Conservation (phyloP, 1,140 invertebrate species). For the Meloidogyne hapla region DNA sequence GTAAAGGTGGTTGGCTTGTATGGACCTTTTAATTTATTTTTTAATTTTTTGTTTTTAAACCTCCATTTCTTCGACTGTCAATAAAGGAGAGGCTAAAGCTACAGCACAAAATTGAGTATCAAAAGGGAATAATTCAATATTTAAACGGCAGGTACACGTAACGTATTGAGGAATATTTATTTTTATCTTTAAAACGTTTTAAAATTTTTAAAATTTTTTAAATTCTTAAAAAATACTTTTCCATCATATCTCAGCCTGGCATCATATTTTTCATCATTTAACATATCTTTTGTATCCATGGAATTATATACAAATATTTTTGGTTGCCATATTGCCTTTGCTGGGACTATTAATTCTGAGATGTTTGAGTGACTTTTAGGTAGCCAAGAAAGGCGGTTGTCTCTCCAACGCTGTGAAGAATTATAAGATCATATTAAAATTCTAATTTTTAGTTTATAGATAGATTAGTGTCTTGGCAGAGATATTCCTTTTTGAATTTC, state of each 20-base stretch:
- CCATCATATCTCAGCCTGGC: constrained; percentile 48
- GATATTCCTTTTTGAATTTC: too few relatives aligned
- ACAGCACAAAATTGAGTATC: constrained; percentile 60
- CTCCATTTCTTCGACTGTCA: constrained; percentile 59
- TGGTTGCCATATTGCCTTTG: constrained; percentile 47
- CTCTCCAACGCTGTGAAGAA: constrained; percentile 40
- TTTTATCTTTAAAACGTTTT: constrained; percentile 28
- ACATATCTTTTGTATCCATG: constrained; percentile 62
- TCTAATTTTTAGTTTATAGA: too few relatives aligned
- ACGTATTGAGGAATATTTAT: constrained; percentile 61
- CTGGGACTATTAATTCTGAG: constrained; percentile 47
- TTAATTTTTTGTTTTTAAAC: constrained; percentile 25
- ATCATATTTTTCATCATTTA: constrained; percentile 52
- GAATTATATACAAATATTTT: constrained; percentile 55
- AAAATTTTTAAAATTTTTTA: neutral
- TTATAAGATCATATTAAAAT: too few relatives aligned
- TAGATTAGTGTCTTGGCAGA: too few relatives aligned
- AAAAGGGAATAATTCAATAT: constrained; percentile 54
- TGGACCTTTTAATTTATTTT: neutral
- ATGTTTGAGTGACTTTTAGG: constrained; percentile 36
- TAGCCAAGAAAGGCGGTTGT: constrained; percentile 43
- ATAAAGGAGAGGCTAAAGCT: constrained; percentile 56
- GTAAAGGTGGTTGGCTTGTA: constrained; percentile 16
- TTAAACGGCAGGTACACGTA: constrained; percentile 49
- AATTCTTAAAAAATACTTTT: neutral